Percentiles rank a stretch among this genome's conserved stretches.
Evolutionary conservation across 2,888 invertebrate genomes (phyloP).

Genomic region (Elysia crispata): DNA sequence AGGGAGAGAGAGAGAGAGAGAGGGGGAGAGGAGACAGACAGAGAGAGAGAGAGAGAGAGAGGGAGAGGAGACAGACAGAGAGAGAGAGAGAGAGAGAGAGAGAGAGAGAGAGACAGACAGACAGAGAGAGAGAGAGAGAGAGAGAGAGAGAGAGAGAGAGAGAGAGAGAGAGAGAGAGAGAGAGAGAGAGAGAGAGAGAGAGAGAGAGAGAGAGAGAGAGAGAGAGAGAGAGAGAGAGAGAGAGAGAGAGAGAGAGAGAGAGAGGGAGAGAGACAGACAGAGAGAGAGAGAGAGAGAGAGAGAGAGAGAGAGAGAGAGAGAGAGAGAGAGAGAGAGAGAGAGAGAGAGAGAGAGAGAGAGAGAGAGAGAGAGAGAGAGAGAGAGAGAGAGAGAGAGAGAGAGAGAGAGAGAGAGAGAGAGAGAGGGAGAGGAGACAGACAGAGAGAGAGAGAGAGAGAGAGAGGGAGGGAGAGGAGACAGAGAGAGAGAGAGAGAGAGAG

Average conservation of each 20-base stretch:
- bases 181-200: constrained; percentile 1
- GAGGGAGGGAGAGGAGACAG: no score
- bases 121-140: not conserved
- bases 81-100: not conserved
- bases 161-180: not conserved
- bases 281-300: not conserved
- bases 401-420: no score
- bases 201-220: not conserved
- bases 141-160: not conserved
- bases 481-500: no score
- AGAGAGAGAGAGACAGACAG: not conserved
- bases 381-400: no score
- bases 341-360: no score
- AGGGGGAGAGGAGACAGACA: not conserved
- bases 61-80: not conserved
- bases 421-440: no score
- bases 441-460: no score
- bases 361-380: no score
- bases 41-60: not conserved
- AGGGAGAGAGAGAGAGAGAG: not conserved
- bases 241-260: not conserved
- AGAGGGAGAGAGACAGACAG: not conserved
- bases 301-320: not conserved
- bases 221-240: not conserved
- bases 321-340: not conserved